Percentiles rank a stretch among this genome's conserved stretches.
Evolutionary conservation across 2,113 vertebrate species (phyloP).

Genomic region (Paradisaea rubra): DNA sequence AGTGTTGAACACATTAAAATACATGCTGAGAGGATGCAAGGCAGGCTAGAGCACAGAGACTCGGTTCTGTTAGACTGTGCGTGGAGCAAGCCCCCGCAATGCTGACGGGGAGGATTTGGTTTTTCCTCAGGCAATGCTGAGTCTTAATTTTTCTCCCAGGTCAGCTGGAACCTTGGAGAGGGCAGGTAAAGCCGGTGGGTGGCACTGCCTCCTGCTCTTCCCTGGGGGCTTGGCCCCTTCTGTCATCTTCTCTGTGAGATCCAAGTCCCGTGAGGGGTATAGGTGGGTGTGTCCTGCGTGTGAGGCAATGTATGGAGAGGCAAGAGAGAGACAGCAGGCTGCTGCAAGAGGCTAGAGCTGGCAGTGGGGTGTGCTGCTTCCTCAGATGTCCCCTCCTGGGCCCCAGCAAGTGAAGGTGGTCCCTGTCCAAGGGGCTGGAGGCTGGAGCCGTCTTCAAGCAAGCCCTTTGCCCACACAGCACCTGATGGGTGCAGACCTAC

Average conservation of each 20-base stretch:
- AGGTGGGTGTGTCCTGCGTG: not conserved
- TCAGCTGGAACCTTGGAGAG: not conserved
- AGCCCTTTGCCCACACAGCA: not conserved
- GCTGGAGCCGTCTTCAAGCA: not conserved
- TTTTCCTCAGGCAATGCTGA: not conserved
- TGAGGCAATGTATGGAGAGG: not conserved
- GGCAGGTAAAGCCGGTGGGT: not conserved
- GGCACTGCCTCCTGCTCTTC: not conserved
- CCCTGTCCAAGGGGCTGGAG: not conserved
- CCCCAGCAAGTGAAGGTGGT: not conserved
- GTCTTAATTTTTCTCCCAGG: not conserved
- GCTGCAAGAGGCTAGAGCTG: not conserved
- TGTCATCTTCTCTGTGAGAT: not conserved
- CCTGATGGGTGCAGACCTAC: not conserved
- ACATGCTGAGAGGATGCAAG: not conserved
- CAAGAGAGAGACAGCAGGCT: not conserved
- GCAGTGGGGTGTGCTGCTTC: not conserved
- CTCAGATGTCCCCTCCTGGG: not conserved
- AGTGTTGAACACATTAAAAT: not conserved
- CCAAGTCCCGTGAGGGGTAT: accelerated
- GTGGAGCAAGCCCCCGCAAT: not conserved
- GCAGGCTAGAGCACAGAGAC: not conserved
- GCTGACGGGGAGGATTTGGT: not conserved
- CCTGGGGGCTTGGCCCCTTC: not conserved
- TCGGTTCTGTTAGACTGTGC: not conserved